These are phyloP conservation scores for Frankliniella intonsa DNA, from an alignment of 2,888 invertebrate species.

Conservation along the genomic window DNA sequence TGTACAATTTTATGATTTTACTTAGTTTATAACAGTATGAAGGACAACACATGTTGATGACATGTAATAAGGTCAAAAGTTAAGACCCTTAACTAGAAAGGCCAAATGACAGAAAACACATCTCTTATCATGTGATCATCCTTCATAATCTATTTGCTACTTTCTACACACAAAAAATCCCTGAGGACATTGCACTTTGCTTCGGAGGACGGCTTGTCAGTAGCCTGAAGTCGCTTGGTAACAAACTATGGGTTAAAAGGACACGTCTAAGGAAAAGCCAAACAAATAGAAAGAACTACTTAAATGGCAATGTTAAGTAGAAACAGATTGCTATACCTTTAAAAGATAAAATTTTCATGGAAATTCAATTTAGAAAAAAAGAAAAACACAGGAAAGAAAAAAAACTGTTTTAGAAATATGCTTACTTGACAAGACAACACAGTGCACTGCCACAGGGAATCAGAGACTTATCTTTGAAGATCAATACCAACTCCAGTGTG, in stretches of 20 bases:
- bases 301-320: not conserved
- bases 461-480: not conserved
- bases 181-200: conserved; percentile 6
- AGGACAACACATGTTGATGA: not conserved
- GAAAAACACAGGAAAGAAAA: not conserved
- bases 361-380: not conserved
- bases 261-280: too few species aligned
- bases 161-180: conserved; percentile 3
- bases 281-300: too few species aligned
- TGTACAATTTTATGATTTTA: conserved; percentile 10
- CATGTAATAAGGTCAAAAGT: not conserved
- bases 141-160: not conserved
- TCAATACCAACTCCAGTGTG: not conserved
- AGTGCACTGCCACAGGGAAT: conserved; percentile 9
- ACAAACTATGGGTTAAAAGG: too few species aligned
- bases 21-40: conserved; percentile 8
- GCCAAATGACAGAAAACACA: not conserved
- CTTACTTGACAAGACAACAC: not conserved
- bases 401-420: not conserved
- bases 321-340: not conserved
- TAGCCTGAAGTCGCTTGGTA: too few species aligned
- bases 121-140: not conserved
- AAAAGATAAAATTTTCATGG: too few species aligned
- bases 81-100: not conserved
- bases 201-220: not conserved